A percentile compares a stretch with the other conserved stretches of the same genome.
Conservation (phyloP, 2,113 vertebrate genomes). For the Quiscalus mexicanus region DNA sequence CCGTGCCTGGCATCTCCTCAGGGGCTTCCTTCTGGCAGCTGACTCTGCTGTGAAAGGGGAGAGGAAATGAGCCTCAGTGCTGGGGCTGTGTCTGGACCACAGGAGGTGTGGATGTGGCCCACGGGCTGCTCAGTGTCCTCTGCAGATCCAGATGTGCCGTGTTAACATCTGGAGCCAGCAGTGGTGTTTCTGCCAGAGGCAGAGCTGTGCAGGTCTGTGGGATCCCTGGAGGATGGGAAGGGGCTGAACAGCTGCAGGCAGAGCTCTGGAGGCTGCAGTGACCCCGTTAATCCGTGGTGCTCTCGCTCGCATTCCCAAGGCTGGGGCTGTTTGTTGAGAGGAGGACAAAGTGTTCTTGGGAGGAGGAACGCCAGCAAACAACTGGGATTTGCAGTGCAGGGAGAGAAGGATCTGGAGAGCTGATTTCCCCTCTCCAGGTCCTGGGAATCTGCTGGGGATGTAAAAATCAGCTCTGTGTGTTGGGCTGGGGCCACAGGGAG, state of each 20-base stretch:
- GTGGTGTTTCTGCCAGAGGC: neutral
- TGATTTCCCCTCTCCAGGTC: neutral
- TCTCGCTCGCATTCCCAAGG: neutral
- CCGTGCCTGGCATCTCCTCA: neutral
- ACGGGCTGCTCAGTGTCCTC: fast-evolving
- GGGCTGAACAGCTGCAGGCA: neutral
- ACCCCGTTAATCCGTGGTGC: neutral
- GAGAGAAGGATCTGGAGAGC: neutral
- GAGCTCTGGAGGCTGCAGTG: neutral
- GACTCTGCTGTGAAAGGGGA: neutral
- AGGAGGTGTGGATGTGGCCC: neutral
- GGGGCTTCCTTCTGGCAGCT: neutral
- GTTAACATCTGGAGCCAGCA: neutral
- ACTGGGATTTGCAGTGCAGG: neutral
- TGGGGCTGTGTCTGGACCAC: neutral
- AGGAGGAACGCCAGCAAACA: neutral
- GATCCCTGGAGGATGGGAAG: neutral
- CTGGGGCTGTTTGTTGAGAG: neutral
- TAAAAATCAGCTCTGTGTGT: neutral
- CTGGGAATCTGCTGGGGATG: neutral
- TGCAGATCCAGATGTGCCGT: neutral
- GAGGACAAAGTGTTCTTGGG: neutral
- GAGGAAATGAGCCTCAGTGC: neutral
- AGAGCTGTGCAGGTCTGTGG: fast-evolving
- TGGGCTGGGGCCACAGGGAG: neutral